Evolutionary conservation across 2,797 vertebrate genomes (phyloP), one percentile per base, ranked within the genome.

Genomic region (Diplodus puntazzo): DNA sequence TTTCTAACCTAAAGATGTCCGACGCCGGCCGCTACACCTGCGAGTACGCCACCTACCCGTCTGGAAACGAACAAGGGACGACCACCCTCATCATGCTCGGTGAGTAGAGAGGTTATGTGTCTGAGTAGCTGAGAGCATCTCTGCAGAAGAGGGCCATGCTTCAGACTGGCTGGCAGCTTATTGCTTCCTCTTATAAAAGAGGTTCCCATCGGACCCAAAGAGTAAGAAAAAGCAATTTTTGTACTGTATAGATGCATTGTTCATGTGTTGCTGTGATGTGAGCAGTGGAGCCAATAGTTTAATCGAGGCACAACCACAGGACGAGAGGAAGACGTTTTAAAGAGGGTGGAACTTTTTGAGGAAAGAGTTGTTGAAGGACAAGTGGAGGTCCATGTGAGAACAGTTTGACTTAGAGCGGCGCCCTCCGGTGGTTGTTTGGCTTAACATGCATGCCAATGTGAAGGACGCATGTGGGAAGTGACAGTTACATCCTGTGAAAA

Each of bases 11-110:
- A 13, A 81, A 20, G 0, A 95, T 96, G 93, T 80, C 89, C 0
- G 97, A 98, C 0, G 95, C 96, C 4, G 97, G 96, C 21, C 95
- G 94, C 11, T 98, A 96, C 54, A 94, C 93, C 57, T 98, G 97
- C 70, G 96, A 97, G 63, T 97, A 96, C 1, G 96, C 96, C 79
- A 96, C 96, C 34, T 97, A 96, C 77, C 97, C 97, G 0, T 88
- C 89, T 7, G 97, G 97, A 39, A 96, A 96, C 3, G 94, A 95
- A 1, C 94, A 96, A 0, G 96, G 94, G 5, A 91, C 92, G 30
- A 97, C 96, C 59, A 91, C 83, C 18, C 94, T 98, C 64, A 54
- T 89, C n/a, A 94, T 96, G 89, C 92, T 96, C 1, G 96, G 97
- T 98, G 85, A 96, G 96, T 70, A 0, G 0, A 42, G n/a, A 11